Conservation (phyloP, 2,113 vertebrate genomes). For the Cyphomyrus discorhynchus region DNA sequence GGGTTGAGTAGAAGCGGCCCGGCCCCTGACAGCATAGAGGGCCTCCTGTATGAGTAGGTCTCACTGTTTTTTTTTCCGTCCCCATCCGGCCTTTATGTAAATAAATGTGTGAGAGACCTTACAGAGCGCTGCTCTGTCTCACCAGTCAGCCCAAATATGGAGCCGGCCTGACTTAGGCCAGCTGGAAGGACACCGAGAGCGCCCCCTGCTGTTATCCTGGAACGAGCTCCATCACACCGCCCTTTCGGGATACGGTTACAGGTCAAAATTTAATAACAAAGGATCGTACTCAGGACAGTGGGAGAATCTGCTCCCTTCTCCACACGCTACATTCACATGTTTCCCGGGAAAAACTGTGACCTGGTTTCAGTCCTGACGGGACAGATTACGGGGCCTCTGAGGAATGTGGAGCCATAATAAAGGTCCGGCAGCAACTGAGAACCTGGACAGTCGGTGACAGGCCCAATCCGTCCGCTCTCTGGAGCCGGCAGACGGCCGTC, state of each 20-base stretch:
- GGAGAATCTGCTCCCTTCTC: neutral
- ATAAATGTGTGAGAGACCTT: constrained; percentile 45
- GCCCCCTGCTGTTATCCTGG: constrained; percentile 41
- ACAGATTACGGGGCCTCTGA: constrained; percentile 29
- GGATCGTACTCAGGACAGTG: neutral
- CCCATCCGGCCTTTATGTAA: constrained; percentile 45
- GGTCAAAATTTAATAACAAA: neutral
- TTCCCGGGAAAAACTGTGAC: neutral
- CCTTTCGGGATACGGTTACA: constrained; percentile 14
- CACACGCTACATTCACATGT: neutral
- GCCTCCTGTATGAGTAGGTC: neutral
- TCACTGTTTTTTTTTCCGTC: neutral
- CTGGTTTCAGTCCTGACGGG: neutral
- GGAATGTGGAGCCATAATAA: constrained; percentile 12
- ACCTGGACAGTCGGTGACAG: neutral
- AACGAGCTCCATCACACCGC: constrained; percentile 16
- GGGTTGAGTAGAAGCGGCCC: neutral
- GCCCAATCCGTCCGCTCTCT: neutral
- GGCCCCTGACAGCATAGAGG: neutral
- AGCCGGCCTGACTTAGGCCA: constrained; percentile 44
- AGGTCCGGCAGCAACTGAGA: neutral
- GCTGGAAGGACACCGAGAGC: constrained; percentile 51
- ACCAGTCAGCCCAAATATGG: constrained; percentile 58
- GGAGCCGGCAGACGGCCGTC: neutral
- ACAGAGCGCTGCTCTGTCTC: constrained; percentile 35